Conservation (phyloP, 2,113 vertebrate genomes). For the Puffinus mauretanicus region DNA sequence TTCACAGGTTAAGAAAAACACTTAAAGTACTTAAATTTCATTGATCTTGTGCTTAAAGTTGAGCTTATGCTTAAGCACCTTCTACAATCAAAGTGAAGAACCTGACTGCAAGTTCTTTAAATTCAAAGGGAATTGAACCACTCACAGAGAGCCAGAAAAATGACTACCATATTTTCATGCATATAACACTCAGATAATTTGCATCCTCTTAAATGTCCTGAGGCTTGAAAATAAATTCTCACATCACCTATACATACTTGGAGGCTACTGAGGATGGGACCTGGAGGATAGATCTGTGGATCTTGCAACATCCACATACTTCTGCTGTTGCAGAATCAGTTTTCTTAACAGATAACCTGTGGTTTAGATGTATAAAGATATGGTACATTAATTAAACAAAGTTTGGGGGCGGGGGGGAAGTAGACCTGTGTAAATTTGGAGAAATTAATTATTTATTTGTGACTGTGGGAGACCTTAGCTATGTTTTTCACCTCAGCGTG, state of each 20-base stretch:
- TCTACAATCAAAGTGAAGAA: neutral
- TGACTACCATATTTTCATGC: neutral
- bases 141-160: neutral
- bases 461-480: neutral
- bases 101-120: neutral
- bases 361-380: neutral
- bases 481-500: neutral
- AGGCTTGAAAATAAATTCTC: constrained; percentile 14
- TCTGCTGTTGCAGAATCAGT: neutral
- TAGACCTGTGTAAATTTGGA: neutral
- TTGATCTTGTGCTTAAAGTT: neutral
- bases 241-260: neutral
- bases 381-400: neutral
- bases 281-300: neutral
- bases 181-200: neutral
- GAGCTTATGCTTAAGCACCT: neutral
- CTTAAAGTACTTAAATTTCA: neutral
- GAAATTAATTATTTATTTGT: neutral
- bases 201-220: neutral
- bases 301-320: neutral
- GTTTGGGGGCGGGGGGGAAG: neutral
- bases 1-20: neutral
- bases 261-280: neutral
- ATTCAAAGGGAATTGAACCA: neutral
- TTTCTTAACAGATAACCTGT: neutral